These are phyloP conservation scores for Artibeus lituratus DNA, from an alignment of 2,797 vertebrate species.

Conservation along the genomic window DNA sequence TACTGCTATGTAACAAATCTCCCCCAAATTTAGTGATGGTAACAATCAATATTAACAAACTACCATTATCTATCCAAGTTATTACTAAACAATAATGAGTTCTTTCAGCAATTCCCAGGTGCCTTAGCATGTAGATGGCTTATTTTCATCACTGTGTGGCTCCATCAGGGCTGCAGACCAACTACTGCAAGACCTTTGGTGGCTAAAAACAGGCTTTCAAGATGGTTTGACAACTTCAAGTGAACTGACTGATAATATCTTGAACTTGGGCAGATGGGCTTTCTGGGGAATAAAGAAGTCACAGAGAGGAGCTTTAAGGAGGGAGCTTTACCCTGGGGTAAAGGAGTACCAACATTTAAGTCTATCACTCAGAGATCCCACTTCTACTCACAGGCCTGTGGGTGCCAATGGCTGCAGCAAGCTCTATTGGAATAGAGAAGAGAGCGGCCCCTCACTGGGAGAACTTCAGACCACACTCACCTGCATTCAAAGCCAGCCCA, in stretches of 20 bases:
- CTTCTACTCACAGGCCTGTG: neutral
- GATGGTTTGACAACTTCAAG: neutral
- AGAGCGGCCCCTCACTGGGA: neutral
- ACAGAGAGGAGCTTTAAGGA: neutral
- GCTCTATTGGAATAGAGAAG: neutral
- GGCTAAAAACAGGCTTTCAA: neutral
- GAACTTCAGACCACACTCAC: neutral
- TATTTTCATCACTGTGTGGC: neutral
- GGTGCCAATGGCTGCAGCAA: neutral
- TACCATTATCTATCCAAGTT: neutral
- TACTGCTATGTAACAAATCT: neutral
- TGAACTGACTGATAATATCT: neutral
- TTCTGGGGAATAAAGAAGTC: neutral
- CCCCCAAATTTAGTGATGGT: neutral
- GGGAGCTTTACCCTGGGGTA: neutral
- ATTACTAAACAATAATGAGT: neutral
- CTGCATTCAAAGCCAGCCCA: neutral
- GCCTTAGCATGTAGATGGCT: rapidly evolving
- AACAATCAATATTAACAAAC: neutral
- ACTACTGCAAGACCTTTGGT: neutral
- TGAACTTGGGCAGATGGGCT: no score
- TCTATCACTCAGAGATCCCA: neutral
- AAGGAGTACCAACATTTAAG: neutral
- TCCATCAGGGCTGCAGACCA: neutral
- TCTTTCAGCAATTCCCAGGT: neutral